Evolutionary conservation across 2,797 vertebrate species (phyloP).

Genomic region (Betta splendens): DNA sequence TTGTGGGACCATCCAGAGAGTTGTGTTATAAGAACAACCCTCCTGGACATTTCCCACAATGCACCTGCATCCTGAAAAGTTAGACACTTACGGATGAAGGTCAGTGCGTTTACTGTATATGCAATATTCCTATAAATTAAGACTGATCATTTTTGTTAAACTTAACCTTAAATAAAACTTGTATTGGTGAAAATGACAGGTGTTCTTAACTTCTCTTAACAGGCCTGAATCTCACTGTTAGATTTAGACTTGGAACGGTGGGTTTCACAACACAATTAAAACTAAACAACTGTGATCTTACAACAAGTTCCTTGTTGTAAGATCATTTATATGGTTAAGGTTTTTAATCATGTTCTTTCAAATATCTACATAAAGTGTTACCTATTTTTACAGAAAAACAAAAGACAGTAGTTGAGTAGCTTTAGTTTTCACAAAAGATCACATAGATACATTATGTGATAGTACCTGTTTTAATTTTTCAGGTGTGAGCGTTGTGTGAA

Average conservation of each 20-base stretch:
- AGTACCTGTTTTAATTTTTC: slow-evolving; percentile 25
- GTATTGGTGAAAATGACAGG: too few relatives aligned
- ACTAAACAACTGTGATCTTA: slow-evolving; percentile 58
- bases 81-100: slow-evolving; percentile 36
- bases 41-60: slow-evolving; percentile 59
- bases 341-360: too few relatives aligned
- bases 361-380: too few relatives aligned
- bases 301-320: slow-evolving; percentile 44
- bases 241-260: slow-evolving; percentile 34
- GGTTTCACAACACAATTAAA: slow-evolving; percentile 17
- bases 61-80: slow-evolving; percentile 58
- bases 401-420: too few relatives aligned
- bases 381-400: too few relatives aligned
- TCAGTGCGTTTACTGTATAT: slow-evolving; percentile 49
- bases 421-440: too few relatives aligned
- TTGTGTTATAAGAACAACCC: not conserved
- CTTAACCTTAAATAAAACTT: too few relatives aligned
- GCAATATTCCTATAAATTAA: too few relatives aligned
- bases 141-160: too few relatives aligned
- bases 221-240: slow-evolving; percentile 35
- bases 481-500: slow-evolving; percentile 70
- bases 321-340: too few relatives aligned
- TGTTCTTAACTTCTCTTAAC: not conserved
- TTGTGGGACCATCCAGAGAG: not conserved
- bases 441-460: too few relatives aligned